phyloP scores from a whole-genome alignment of 2,113 vertebrate genomes.

The Actenoides hombroni region DNA sequence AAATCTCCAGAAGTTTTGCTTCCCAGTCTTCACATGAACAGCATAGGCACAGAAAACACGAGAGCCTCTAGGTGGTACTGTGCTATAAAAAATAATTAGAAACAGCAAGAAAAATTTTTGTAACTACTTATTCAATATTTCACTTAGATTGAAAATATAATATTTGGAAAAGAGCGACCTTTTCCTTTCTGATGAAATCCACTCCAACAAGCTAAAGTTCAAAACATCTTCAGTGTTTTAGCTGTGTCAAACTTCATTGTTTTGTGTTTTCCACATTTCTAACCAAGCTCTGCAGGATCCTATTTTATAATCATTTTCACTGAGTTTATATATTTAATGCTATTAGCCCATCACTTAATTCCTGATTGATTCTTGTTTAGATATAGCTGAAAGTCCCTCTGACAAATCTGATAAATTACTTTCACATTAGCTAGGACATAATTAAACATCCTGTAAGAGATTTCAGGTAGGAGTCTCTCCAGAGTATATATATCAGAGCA shows the following conservation, averaged over 20 bases:
- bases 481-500: background rate
- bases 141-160: background rate
- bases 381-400: background rate
- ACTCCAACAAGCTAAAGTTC: background rate
- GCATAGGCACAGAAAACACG: background rate
- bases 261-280: background rate
- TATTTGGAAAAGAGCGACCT: background rate
- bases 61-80: conserved; percentile 51
- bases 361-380: background rate
- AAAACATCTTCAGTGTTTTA: background rate
- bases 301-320: background rate
- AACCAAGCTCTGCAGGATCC: background rate
- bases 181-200: background rate
- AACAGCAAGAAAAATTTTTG: background rate
- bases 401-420: background rate
- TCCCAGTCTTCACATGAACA: background rate
- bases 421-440: background rate
- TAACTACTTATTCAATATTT: background rate
- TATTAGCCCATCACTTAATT: background rate
- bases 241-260: background rate
- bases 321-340: background rate
- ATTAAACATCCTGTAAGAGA: background rate
- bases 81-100: conserved; percentile 22
- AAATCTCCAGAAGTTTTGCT: background rate
- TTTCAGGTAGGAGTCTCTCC: background rate